Base-by-base conservation (phyloP, 1,140 invertebrate species). In the Caenorhabditis inopinata region DNA sequence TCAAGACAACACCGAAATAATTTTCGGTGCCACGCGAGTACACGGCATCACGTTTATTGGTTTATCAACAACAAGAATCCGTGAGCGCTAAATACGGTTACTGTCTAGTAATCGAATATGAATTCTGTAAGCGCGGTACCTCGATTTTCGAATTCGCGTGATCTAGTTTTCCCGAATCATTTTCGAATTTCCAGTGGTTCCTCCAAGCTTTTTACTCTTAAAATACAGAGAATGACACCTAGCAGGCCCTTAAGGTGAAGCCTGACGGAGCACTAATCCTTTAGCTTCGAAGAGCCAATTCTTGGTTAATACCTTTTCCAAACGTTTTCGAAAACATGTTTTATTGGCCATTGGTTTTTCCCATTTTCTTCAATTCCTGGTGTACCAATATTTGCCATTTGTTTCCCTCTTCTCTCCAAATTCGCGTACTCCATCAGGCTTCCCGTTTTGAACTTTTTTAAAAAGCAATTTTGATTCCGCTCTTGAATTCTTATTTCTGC, bases 371-470 rank as follows among this genome's bases (percentile, higher is more conserved):
- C 16, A 9, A 58, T 32, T n/a, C 32, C 11, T 68, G 58, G 23
- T 32, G 58, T 68, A 68, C 58, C 32, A 68, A 68, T 68, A 68
- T 68, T 68, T 68, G 38, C 58, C 58, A 38, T 68, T 68, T 16
- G 35, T 68, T 68, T 32, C 38, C 32, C 5, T 68, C 38, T 38
- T 38, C 58, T 68, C 49, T 7, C 27, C 11, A 27, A 32, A 32
- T 21, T 29, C 9, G 21, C n/a, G 11, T 68, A 25, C 38, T 21
- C 38, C 58, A 68, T 68, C 58, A 21, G 1, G n/a, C 32, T 58
- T 58, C 32, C 32, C n/a, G n/a, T 68, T 68, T 68, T 38, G 29
- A 32, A 68, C 58, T 5, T 68, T 68, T 38, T 12, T 7, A 23
- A 11, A 14, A 14, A 14, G 18, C 25, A 38, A 38, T 9, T 12